Conservation (phyloP, 2,113 vertebrate genomes). For the Panthera uncia region DNA sequence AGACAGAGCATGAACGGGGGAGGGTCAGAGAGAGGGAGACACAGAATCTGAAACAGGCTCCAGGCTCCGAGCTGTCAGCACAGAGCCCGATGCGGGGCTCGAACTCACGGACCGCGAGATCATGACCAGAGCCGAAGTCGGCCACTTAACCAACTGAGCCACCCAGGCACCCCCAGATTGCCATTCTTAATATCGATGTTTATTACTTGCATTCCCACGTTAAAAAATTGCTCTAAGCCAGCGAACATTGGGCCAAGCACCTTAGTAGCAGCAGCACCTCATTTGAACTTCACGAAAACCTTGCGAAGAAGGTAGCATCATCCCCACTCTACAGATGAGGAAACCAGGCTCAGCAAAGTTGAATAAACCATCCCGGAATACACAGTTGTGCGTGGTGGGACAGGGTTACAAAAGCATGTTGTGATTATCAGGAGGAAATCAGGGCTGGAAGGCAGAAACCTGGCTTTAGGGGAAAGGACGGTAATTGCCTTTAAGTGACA, state of each 20-base stretch:
- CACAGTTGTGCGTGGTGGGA: not conserved
- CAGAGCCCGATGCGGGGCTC: too few relatives aligned
- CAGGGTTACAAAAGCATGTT: not conserved
- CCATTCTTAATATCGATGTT: not conserved
- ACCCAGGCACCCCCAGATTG: not conserved
- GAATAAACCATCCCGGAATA: not conserved
- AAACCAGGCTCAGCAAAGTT: not conserved
- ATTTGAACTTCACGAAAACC: not conserved
- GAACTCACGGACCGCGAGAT: too few relatives aligned
- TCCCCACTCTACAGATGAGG: not conserved
- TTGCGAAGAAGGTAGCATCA: not conserved
- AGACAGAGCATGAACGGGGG: too few relatives aligned
- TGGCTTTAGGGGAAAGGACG: not conserved
- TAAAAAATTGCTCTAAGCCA: not conserved
- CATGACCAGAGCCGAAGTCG: too few relatives aligned
- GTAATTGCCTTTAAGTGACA: slow-evolving; percentile 49
- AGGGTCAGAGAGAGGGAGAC: too few relatives aligned
- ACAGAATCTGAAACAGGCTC: too few relatives aligned
- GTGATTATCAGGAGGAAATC: slow-evolving; percentile 31
- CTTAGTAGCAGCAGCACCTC: not conserved
- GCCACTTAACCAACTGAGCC: too few relatives aligned
- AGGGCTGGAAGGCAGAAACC: not conserved
- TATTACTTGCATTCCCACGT: not conserved
- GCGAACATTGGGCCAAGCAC: not conserved
- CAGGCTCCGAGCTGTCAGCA: too few relatives aligned